These are phyloP conservation scores for Petromus typicus DNA, from an alignment of 2,113 vertebrate genomes.

Conservation along the genomic window DNA sequence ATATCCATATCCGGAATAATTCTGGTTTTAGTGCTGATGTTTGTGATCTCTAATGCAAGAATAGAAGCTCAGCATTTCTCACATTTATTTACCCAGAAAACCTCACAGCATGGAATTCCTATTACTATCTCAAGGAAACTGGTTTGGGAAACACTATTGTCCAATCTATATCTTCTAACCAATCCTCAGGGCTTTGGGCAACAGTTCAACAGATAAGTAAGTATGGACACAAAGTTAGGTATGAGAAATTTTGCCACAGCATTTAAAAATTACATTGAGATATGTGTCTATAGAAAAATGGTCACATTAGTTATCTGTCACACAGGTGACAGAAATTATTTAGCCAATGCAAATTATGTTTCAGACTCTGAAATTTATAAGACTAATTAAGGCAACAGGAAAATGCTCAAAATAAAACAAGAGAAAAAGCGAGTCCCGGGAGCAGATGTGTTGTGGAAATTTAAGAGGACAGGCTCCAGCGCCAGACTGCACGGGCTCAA, in stretches of 20 bases:
- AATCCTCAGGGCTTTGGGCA: background rate
- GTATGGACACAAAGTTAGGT: background rate
- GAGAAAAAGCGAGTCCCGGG: background rate
- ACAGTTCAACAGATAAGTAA: background rate
- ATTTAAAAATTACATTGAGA: background rate
- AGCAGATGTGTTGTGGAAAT: background rate
- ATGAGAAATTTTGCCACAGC: background rate
- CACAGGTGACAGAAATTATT: background rate
- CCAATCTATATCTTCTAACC: background rate
- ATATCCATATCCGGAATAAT: background rate
- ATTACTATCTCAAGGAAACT: background rate
- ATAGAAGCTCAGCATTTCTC: background rate
- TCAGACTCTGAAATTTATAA: conserved; percentile 7
- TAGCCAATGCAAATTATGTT: background rate
- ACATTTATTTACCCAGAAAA: conserved; percentile 27
- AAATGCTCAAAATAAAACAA: conserved; percentile 12
- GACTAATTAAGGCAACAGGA: background rate
- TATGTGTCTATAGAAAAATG: background rate
- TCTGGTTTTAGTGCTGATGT: background rate
- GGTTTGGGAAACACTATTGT: background rate
- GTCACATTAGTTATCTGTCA: background rate
- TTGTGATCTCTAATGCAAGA: background rate
- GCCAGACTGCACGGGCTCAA: background rate
- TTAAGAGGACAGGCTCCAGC: background rate
- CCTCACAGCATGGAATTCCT: background rate